A percentile compares a stretch with the other conserved stretches of the same genome.
Conservation (phyloP, 1,140 invertebrate species). For the Tribolium castaneum region DNA sequence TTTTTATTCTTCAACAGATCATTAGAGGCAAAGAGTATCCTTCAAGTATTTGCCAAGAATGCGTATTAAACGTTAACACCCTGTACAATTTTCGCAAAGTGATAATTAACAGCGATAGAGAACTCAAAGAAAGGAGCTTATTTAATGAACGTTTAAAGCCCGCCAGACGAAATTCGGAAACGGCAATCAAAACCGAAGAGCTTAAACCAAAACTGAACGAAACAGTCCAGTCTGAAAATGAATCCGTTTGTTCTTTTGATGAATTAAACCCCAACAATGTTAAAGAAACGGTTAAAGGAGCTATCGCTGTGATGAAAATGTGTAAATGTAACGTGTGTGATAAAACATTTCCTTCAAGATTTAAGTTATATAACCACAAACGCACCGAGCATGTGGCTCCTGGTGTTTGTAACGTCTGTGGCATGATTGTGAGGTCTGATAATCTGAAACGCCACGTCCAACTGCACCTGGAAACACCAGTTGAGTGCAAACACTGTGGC, state of each 20-base stretch:
- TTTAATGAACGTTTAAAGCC: slow-evolving; percentile 35
- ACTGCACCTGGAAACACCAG: slow-evolving; percentile 50
- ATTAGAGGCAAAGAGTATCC: slow-evolving; percentile 45
- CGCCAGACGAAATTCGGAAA: neutral
- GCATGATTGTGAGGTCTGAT: slow-evolving; percentile 52
- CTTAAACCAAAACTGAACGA: neutral
- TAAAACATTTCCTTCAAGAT: slow-evolving; percentile 50
- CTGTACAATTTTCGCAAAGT: slow-evolving; percentile 56
- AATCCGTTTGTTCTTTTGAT: neutral
- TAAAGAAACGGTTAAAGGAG: slow-evolving; percentile 25
- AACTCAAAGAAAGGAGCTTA: slow-evolving; percentile 49
- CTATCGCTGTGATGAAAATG: slow-evolving; percentile 44
- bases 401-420: slow-evolving; percentile 57
- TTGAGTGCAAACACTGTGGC: slow-evolving; percentile 51
- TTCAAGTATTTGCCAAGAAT: slow-evolving; percentile 54
- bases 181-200: neutral
- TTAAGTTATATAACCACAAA: slow-evolving; percentile 55
- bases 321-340: slow-evolving; percentile 53
- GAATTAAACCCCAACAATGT: slow-evolving; percentile 15
- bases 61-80: slow-evolving; percentile 52
- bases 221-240: slow-evolving; percentile 28
- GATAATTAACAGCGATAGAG: slow-evolving; percentile 52
- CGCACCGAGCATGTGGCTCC: slow-evolving; percentile 50
- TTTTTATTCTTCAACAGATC: slow-evolving; percentile 48
- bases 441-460: slow-evolving; percentile 56